Conservation (phyloP, 2,113 vertebrate genomes). For the Tragelaphus buxtoni region DNA sequence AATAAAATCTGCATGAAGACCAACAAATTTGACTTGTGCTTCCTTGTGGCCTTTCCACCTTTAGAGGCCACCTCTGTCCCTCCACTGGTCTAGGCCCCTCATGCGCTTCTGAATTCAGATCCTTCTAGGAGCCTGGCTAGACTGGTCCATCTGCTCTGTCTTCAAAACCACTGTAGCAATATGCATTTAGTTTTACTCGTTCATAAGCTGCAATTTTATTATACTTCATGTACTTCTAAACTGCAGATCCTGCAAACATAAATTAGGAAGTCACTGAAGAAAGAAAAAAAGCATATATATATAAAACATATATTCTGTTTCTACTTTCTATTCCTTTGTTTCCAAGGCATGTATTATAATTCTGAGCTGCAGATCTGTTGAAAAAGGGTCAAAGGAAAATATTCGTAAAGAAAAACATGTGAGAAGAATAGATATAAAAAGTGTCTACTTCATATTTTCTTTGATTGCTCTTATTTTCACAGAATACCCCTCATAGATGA, state of each 20-base stretch:
- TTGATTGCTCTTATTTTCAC: not conserved
- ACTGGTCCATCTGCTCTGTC: not conserved
- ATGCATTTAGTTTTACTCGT: not conserved
- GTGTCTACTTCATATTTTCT: not conserved
- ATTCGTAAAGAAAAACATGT: not conserved
- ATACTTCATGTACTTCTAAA: not conserved
- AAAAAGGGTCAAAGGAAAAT: not conserved
- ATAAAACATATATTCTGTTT: not conserved
- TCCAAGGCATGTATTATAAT: not conserved
- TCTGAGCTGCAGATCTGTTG: not conserved
- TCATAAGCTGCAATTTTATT: not conserved
- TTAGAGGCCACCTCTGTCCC: not conserved
- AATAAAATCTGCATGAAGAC: not conserved
- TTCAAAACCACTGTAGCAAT: not conserved
- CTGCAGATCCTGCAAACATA: not conserved
- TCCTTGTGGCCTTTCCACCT: not conserved
- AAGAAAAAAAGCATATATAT: not conserved
- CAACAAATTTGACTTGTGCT: not conserved
- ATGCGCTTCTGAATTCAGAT: fast-evolving
- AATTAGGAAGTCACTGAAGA: not conserved
- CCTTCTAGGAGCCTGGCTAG: no score
- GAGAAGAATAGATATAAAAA: not conserved
- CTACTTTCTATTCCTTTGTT: not conserved
- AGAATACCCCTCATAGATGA: not conserved
- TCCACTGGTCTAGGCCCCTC: fast-evolving